Base-by-base conservation (phyloP, 2,797 vertebrate genomes). In the Liparis tanakae region DNA sequence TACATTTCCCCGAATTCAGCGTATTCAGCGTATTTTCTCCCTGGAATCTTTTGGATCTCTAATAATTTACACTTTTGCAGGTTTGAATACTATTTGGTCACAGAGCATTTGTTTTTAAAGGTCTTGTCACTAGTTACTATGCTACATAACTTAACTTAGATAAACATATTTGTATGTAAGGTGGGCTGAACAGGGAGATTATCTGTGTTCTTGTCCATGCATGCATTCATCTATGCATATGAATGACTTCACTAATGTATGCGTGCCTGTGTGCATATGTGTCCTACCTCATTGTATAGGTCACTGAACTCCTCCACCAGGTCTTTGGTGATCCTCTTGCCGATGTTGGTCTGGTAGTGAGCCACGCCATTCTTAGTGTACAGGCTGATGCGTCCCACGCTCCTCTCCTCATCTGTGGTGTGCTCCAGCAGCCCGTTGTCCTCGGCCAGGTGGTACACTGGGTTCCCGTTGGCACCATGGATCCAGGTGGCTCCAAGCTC, bases 241-340 rank as follows among this genome's bases (percentile, higher is more conserved):
- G 37, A 13, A 55, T 65, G 20, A 55, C 43, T 55, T 64, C 34
- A 5, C 25, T 30, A 15, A 4, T 41, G 34, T 10, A 17, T 25
- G 39, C 44, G 50, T 25, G 6, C 48, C 37, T 44, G 13, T 60
- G 57, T 3, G 12, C 48, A 36, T 6, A 5, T 67, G 57, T 10
- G 12, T 53, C 22, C 77, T 80, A 99, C 98, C 96, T 99, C 96
- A 79, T 98, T 98, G 96, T 99, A 99, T 93, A 98, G 94, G 95
- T 99, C 98, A 80, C 98, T 98, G 96, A 99, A 99, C 95, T 99
- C 98, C 94, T 99, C 98, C 95, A 99, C 97, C 95, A 99, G 93
- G 90, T 99, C 96, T 92, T 99, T 99, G 87, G 98, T 97, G 93
- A 99, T 97, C 91, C 98, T 95, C 81, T 93, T 95, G 81, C 98